Conservation (phyloP, 2,888 invertebrate genomes). For the Listrodromus nycthemerus region DNA sequence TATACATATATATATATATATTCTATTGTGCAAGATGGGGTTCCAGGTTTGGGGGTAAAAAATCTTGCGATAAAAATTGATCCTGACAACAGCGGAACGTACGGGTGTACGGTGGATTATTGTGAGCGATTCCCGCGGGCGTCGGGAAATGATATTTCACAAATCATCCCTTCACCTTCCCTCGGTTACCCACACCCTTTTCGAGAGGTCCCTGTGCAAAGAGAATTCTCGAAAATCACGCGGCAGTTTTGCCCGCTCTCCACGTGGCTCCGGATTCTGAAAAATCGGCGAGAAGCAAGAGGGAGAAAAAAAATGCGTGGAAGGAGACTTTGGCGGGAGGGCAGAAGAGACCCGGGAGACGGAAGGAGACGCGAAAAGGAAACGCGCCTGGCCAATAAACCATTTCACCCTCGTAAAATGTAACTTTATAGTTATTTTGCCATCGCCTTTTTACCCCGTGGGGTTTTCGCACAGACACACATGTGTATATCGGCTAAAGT, state of each 20-base stretch:
- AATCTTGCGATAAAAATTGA: constrained; percentile 22
- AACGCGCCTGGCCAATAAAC: constrained; percentile 74
- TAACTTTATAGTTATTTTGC: constrained; percentile 79
- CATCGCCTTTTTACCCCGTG: constrained; percentile 72
- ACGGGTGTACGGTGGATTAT: constrained; percentile 25
- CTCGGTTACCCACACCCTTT: constrained; percentile 11
- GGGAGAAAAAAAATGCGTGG: background rate
- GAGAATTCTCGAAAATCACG: constrained; percentile 33
- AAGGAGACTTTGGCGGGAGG: constrained; percentile 11
- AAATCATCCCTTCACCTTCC: constrained; percentile 44
- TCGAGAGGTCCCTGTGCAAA: constrained; percentile 8
- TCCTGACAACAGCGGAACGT: constrained; percentile 29
- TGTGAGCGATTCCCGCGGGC: constrained; percentile 37
- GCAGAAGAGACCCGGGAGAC: background rate
- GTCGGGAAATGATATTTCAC: constrained; percentile 51
- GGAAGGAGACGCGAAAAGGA: constrained; percentile 51
- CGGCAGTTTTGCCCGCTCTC: constrained; percentile 1
- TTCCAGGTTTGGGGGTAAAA: constrained; percentile 24
- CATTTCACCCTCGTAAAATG: constrained; percentile 74
- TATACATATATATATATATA: background rate
- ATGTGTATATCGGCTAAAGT: background rate
- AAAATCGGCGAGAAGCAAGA: constrained; percentile 36
- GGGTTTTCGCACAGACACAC: constrained; percentile 20
- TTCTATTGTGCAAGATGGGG: background rate
- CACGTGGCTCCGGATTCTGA: constrained; percentile 30